Percentiles rank a stretch among this genome's conserved stretches.
Evolutionary conservation across 2,888 invertebrate genomes (phyloP).

Genomic region (Oasisia sp.): DNA sequence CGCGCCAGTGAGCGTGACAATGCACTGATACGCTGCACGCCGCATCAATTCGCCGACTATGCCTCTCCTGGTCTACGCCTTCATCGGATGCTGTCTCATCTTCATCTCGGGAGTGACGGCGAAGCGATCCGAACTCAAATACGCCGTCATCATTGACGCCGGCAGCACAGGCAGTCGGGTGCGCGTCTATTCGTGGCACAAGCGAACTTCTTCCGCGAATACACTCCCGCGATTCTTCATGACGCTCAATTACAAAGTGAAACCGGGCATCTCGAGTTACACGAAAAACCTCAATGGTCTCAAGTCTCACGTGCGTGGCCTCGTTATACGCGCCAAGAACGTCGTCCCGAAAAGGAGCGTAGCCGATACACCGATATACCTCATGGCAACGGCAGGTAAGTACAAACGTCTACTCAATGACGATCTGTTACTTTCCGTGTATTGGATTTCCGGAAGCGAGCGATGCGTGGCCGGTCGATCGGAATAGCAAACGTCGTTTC

Average conservation of each 20-base stretch:
- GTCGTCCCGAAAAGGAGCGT: conserved; percentile 60
- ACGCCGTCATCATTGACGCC: conserved; percentile 68
- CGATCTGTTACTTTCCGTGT: neutral
- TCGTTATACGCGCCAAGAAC: conserved; percentile 61
- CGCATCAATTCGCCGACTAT: neutral
- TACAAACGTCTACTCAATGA: neutral
- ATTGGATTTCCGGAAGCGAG: neutral
- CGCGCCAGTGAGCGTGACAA: neutral
- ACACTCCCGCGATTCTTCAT: conserved; percentile 31
- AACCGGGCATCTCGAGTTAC: conserved; percentile 45
- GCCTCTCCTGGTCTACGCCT: neutral
- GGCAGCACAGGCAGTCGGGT: conserved; percentile 69
- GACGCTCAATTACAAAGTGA: conserved; percentile 45
- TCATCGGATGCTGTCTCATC: neutral
- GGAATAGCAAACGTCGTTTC: neutral
- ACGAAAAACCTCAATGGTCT: conserved; percentile 39
- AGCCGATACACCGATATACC: conserved; percentile 64
- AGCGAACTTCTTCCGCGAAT: neutral
- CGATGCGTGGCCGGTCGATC: neutral
- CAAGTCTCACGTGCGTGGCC: conserved; percentile 51
- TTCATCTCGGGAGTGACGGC: neutral
- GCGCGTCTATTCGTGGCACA: conserved; percentile 66
- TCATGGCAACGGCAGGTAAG: conserved; percentile 67
- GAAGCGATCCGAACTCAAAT: conserved; percentile 42
- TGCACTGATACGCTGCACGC: neutral